Evolutionary conservation across 1,140 invertebrate species (phyloP), one percentile per base, ranked within the genome.

Genomic region (Chironomus tepperi): DNA sequence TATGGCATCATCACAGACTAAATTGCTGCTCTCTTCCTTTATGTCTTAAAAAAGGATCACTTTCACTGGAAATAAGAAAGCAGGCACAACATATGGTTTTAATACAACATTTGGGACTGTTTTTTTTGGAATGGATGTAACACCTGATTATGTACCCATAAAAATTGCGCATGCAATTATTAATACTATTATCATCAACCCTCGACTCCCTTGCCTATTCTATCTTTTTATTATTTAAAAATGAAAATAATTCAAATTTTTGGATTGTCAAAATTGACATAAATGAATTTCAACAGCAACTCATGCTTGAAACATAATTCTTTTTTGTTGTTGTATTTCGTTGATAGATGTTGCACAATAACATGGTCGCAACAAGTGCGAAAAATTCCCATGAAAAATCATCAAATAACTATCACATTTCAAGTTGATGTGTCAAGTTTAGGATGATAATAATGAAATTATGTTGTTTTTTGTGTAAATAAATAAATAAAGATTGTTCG

Each of bases 351-450:
- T 57, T 57, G 47, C n/a, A 10, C 47, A 10, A 12, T 12, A n/a
- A n/a, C n/a, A 57, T 7, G 19, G 19, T 70, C 9, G n/a, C 65
- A 70, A 70, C 65, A 70, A 70, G 65, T 70, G 65, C 65, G 18
- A 18, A 19, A n/a, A 18, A 18, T 70, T 70, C 65, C 65, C 65
- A 70, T 70, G 19, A 70, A 70, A 70, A 57, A 57, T 57, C n/a
- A 57, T 57, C n/a, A n/a, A 10, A 15, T 57, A 57, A n/a, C 47
- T 57, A 57, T 57, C 47, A n/a, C 47, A 57, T 57, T 47, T 57
- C 47, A 57, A n/a, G 47, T 57, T n/a, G n/a, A n/a, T 34, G 24
- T 34, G 24, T 34, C 24, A 34, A 34, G 1, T 5, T 34, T 34
- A 2, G 5, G 24, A 34, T 34, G 24, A 34, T 34, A 34, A 34